phyloP scores from a whole-genome alignment of 2,797 vertebrate genomes.

The Gobionotothen gibberifrons region DNA sequence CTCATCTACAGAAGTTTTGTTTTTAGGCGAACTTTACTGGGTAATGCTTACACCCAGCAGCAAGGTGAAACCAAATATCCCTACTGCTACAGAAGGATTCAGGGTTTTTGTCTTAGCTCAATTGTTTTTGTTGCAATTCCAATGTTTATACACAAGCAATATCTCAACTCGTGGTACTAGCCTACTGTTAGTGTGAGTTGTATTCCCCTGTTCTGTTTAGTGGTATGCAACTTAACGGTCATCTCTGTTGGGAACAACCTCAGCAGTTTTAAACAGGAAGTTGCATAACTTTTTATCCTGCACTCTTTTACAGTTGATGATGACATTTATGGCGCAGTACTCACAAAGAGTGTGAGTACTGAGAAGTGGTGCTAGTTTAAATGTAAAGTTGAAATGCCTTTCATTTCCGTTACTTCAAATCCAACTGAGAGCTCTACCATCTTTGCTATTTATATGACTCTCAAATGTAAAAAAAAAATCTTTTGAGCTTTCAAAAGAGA shows the following conservation, averaged over 20 bases:
- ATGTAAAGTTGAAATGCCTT: neutral
- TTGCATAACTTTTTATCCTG: conserved; percentile 56
- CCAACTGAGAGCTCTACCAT: too few species aligned
- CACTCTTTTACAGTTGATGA: conserved; percentile 12
- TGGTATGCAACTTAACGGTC: neutral
- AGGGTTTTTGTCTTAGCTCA: neutral
- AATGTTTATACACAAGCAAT: neutral
- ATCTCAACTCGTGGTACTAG: neutral
- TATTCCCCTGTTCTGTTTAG: neutral
- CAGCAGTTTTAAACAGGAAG: conserved; percentile 62
- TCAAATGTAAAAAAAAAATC: neutral
- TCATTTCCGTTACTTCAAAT: neutral
- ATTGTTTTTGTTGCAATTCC: neutral
- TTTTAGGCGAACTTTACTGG: neutral
- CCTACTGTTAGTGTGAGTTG: neutral
- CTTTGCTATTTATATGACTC: neutral
- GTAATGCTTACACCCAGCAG: neutral
- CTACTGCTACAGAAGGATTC: neutral
- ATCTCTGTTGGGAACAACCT: neutral
- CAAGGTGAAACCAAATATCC: neutral
- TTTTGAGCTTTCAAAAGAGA: too few species aligned
- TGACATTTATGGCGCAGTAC: neutral
- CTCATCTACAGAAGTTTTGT: neutral
- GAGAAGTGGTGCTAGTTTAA: neutral
- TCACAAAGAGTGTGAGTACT: neutral